Percentiles rank a stretch among this genome's conserved stretches.
Conservation (phyloP, 2,888 invertebrate species). For the Eilema sororculum region DNA sequence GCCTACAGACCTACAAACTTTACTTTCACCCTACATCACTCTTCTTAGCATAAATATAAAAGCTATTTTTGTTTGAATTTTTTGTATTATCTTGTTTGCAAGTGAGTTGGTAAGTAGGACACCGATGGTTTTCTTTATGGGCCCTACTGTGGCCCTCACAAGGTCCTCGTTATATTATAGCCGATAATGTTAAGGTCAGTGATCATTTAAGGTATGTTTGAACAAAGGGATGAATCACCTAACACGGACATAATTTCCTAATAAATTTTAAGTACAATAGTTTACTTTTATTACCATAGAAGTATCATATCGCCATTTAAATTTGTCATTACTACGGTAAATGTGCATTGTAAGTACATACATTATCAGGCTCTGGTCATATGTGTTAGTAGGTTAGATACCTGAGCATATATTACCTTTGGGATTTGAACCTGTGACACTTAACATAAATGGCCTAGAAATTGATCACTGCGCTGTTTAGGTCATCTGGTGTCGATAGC, state of each 20-base stretch:
- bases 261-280: constrained; percentile 3
- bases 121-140: constrained; percentile 79
- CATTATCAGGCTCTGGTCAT: not conserved
- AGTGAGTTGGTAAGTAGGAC: constrained; percentile 76
- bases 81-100: constrained; percentile 50
- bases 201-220: constrained; percentile 24
- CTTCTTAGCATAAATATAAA: constrained; percentile 57
- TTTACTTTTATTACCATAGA: not conserved
- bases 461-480: not conserved
- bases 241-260: constrained; percentile 11
- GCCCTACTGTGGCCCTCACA: constrained; percentile 73
- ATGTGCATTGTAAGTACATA: not conserved
- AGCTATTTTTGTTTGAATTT: constrained; percentile 50
- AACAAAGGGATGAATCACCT: constrained; percentile 43
- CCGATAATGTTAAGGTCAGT: constrained; percentile 67
- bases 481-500: constrained; percentile 7
- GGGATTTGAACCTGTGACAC: constrained; percentile 15
- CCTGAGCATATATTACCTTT: constrained; percentile 9
- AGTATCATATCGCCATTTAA: not conserved
- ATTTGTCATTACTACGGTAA: not conserved
- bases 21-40: constrained; percentile 67
- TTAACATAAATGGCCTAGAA: not conserved
- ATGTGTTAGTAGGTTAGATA: not conserved
- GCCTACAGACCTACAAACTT: constrained; percentile 85
- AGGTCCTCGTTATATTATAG: constrained; percentile 66